These are phyloP conservation scores for Callimorpha dominula DNA, from an alignment of 2,888 invertebrate genomes.

Conservation along the genomic window DNA sequence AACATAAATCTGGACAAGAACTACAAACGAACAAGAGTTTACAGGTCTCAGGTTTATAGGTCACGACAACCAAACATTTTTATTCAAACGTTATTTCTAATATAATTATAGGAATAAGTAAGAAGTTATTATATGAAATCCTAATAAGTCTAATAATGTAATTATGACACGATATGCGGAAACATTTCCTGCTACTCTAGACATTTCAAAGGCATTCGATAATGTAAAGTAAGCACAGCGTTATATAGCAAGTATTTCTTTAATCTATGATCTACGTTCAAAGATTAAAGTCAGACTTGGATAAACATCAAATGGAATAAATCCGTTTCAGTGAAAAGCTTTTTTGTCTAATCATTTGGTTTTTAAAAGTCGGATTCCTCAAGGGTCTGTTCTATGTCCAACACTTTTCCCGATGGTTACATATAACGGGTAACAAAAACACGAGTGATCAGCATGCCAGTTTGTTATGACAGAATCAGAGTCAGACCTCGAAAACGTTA, in stretches of 20 bases:
- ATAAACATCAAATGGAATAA: not conserved
- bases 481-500: too few species aligned
- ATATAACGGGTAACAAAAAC: too few species aligned
- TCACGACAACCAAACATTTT: not conserved
- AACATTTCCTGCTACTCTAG: not conserved
- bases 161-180: not conserved
- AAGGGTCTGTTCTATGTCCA: not conserved
- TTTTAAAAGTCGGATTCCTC: not conserved
- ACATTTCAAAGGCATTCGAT: not conserved
- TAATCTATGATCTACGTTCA: not conserved
- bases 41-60: too few species aligned
- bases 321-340: not conserved
- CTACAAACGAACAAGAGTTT: not conserved
- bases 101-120: too few species aligned
- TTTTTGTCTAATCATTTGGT: not conserved
- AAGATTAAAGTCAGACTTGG: not conserved
- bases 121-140: too few species aligned
- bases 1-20: not conserved
- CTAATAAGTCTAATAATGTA: too few species aligned
- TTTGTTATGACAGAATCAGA: too few species aligned
- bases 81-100: not conserved
- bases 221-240: not conserved
- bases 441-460: too few species aligned
- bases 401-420: not conserved
- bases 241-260: not conserved